These are phyloP conservation scores for Tenrec ecaudatus DNA, from an alignment of 2,113 vertebrate genomes.

Conservation along the genomic window DNA sequence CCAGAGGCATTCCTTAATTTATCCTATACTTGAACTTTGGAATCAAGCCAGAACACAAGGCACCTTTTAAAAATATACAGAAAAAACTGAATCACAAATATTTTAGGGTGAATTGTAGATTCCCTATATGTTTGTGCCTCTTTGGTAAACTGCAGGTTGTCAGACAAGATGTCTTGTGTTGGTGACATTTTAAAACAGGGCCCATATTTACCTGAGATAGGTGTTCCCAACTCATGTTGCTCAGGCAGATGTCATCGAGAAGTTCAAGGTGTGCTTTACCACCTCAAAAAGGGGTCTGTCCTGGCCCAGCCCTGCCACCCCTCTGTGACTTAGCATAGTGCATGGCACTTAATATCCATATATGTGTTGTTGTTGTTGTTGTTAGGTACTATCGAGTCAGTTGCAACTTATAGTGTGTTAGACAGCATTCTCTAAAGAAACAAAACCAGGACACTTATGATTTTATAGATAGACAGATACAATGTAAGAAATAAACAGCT, in stretches of 20 bases:
- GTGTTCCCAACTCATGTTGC: neutral
- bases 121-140: neutral
- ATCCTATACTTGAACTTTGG: neutral
- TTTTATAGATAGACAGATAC: too few relatives aligned
- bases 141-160: neutral
- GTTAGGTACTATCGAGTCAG: too few relatives aligned
- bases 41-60: slow-evolving; percentile 25
- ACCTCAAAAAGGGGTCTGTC: neutral
- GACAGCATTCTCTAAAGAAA: too few relatives aligned
- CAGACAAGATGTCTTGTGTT: neutral
- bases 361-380: neutral
- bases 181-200: neutral
- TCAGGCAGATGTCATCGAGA: neutral
- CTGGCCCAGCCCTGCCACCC: fast-evolving
- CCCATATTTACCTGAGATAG: neutral
- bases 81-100: neutral
- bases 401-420: too few relatives aligned
- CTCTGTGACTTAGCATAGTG: too few relatives aligned
- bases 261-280: neutral
- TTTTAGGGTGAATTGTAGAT: neutral
- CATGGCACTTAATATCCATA: fast-evolving
- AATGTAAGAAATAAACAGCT: too few relatives aligned
- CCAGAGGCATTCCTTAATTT: neutral
- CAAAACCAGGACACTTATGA: too few relatives aligned
- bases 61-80: neutral